Evolutionary conservation across 2,113 vertebrate genomes (phyloP).

Genomic region (Microtus oregoni): DNA sequence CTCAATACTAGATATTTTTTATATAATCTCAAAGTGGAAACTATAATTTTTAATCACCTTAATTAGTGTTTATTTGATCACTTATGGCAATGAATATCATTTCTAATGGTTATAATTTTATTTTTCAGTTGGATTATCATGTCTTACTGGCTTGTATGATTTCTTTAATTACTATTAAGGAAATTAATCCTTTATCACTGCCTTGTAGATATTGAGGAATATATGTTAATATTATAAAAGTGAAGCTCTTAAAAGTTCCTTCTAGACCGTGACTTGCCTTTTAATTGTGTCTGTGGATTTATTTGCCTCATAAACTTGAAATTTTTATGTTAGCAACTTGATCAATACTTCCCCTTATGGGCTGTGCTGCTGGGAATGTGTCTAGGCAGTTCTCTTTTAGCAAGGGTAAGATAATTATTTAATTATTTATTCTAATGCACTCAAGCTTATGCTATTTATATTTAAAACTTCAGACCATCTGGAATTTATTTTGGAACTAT

Average conservation of each 20-base stretch:
- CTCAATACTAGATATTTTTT: slow-evolving; percentile 10
- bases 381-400: slow-evolving; percentile 38
- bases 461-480: slow-evolving; percentile 67
- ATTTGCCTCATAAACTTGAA: slow-evolving; percentile 25
- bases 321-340: slow-evolving; percentile 20
- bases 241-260: not conserved
- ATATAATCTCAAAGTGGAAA: not conserved
- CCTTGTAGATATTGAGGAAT: not conserved
- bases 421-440: slow-evolving; percentile 53
- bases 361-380: not conserved
- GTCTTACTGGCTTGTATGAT: not conserved
- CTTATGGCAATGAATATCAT: not conserved
- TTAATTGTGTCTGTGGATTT: slow-evolving; percentile 30
- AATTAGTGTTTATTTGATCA: slow-evolving; percentile 44
- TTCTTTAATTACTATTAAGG: slow-evolving; percentile 47
- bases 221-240: not conserved
- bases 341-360: slow-evolving; percentile 14
- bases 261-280: slow-evolving; percentile 5
- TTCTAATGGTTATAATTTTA: slow-evolving; percentile 34
- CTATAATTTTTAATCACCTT: not conserved
- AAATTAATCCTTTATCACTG: slow-evolving; percentile 27
- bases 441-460: slow-evolving; percentile 72
- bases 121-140: not conserved
- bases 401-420: slow-evolving; percentile 58
- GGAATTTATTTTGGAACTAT: slow-evolving; percentile 71